Evolutionary conservation across 2,888 invertebrate genomes (phyloP).

Genomic region (Eulithis testata): DNA sequence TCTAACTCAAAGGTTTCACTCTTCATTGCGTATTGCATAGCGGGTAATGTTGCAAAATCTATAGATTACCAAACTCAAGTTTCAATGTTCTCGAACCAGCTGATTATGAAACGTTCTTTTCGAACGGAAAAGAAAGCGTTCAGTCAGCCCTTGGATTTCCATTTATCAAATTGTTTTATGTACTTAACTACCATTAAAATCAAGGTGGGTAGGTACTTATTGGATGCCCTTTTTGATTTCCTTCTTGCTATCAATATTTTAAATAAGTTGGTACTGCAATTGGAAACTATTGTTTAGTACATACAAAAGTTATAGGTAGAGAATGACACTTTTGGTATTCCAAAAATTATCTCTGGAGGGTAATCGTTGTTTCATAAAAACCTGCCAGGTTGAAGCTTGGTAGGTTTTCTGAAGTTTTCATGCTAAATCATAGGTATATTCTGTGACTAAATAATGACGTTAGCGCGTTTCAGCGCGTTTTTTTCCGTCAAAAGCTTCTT

Average conservation of each 20-base stretch:
- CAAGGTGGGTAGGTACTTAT: background rate
- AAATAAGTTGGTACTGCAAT: background rate
- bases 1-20: conserved; percentile 9
- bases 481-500: too few relatives aligned
- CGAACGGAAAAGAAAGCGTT: conserved; percentile 21
- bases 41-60: conserved; percentile 25
- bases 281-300: background rate
- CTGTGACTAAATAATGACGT: too few relatives aligned
- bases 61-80: conserved; percentile 16
- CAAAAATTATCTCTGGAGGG: too few relatives aligned
- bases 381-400: too few relatives aligned
- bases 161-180: conserved; percentile 13
- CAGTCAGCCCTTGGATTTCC: conserved; percentile 20
- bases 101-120: conserved; percentile 16
- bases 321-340: too few relatives aligned
- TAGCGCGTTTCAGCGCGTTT: too few relatives aligned
- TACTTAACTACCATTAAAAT: background rate
- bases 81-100: conserved; percentile 27
- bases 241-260: background rate
- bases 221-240: conserved; percentile 1
- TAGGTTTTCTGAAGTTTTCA: too few relatives aligned
- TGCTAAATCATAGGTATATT: too few relatives aligned
- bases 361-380: too few relatives aligned
- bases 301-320: background rate
- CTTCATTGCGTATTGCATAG: conserved; percentile 13